Percentiles rank a stretch among this genome's conserved stretches.
These are phyloP conservation scores for Pygocentrus nattereri DNA, from an alignment of 2,797 vertebrate species.

Conservation along the genomic window DNA sequence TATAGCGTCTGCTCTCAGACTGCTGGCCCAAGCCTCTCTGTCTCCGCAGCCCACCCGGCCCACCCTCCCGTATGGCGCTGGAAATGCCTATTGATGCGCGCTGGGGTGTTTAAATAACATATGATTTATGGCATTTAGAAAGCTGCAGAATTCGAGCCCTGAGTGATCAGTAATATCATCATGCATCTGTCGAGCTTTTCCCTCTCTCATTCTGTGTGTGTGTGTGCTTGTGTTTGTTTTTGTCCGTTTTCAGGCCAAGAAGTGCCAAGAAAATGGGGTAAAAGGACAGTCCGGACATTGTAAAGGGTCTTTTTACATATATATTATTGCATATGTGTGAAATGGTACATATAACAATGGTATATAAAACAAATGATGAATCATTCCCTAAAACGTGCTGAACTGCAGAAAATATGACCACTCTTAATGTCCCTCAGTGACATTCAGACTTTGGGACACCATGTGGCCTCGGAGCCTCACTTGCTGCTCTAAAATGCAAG, in stretches of 20 bases:
- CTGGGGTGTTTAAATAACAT: constrained; percentile 51
- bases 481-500: too few species aligned
- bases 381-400: too few species aligned
- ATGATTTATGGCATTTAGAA: constrained; percentile 42
- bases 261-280: too few species aligned
- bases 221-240: not conserved
- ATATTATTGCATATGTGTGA: too few species aligned
- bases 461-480: too few species aligned
- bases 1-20: constrained; percentile 54
- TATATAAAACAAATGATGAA: too few species aligned
- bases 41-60: constrained; percentile 4
- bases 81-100: constrained; percentile 38
- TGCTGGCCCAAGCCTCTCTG: constrained; percentile 47
- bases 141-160: not conserved
- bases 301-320: too few species aligned
- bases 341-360: too few species aligned
- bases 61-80: constrained; percentile 7
- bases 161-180: constrained; percentile 14
- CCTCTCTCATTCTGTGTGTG: constrained; percentile 11
- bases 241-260: not conserved
- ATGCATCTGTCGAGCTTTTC: not conserved
- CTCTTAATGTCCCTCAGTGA: too few species aligned
- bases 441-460: too few species aligned
- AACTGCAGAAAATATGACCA: too few species aligned
- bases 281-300: too few species aligned